Evolutionary conservation across 2,888 invertebrate species (phyloP).

Genomic region (Ophion obscuratus): DNA sequence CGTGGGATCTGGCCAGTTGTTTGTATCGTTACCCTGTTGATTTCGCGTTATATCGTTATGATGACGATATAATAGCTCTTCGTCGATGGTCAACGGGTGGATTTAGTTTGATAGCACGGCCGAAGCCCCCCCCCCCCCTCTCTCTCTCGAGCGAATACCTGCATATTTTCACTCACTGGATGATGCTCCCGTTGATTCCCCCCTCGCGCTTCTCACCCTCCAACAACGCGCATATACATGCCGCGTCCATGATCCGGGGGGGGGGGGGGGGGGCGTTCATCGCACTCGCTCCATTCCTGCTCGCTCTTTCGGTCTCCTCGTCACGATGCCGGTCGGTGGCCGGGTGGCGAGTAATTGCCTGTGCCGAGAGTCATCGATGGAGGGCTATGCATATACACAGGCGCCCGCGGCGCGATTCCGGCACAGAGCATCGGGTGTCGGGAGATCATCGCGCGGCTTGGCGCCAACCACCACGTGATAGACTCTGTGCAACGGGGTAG

Average conservation of each 20-base stretch:
- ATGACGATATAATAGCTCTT: constrained; percentile 83
- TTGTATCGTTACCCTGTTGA: constrained; percentile 81
- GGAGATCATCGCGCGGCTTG: constrained; percentile 66
- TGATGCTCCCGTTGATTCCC: constrained; percentile 47
- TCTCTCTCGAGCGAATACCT: constrained; percentile 46
- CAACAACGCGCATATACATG: not conserved
- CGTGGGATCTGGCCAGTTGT: constrained; percentile 75
- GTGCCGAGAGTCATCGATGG: constrained; percentile 67
- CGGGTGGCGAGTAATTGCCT: constrained; percentile 63
- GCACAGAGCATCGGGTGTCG: constrained; percentile 59
- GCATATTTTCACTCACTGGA: constrained; percentile 60
- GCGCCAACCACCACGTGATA: constrained; percentile 60
- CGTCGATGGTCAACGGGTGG: constrained; percentile 76
- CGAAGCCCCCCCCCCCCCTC: constrained; percentile 26
- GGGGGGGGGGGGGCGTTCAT: constrained; percentile 4
- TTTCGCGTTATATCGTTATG: constrained; percentile 83
- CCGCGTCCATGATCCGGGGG: constrained; percentile 9
- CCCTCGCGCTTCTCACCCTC: not conserved
- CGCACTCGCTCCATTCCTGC: constrained; percentile 22
- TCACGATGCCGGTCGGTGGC: constrained; percentile 47
- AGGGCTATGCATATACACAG: constrained; percentile 43
- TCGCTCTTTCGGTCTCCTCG: constrained; percentile 37
- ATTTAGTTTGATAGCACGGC: constrained; percentile 77
- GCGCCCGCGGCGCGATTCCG: constrained; percentile 30
- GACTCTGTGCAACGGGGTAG: constrained; percentile 22